phyloP scores from a whole-genome alignment of 2,113 vertebrate genomes.

The Amazona guildingii region DNA sequence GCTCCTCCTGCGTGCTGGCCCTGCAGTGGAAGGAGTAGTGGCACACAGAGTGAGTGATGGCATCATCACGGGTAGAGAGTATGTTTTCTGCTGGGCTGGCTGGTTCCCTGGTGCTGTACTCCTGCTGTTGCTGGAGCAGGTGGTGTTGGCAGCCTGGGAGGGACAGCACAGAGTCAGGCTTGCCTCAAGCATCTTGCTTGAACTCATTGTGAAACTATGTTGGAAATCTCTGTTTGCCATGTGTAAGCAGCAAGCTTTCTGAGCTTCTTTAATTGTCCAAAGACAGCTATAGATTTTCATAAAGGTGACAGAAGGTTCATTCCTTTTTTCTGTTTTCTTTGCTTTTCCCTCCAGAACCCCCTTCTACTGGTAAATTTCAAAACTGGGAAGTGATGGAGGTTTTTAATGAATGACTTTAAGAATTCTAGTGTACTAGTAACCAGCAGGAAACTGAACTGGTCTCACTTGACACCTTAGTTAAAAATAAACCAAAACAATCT shows the following conservation, averaged over 20 bases:
- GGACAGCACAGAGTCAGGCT: fast-evolving
- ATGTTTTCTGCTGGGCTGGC: not conserved
- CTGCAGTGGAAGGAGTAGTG: not conserved
- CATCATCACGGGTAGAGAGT: fast-evolving
- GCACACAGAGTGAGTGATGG: not conserved
- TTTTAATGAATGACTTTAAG: not conserved
- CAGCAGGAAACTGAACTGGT: not conserved
- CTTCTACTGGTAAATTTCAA: not conserved
- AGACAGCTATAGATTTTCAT: not conserved
- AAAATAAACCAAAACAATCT: not conserved
- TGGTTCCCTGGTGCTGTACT: not conserved
- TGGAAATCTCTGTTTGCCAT: not conserved
- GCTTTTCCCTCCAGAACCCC: not conserved
- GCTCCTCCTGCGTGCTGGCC: not conserved
- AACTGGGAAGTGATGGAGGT: not conserved
- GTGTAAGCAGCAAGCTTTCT: not conserved
- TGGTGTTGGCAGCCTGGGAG: not conserved
- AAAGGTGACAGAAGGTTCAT: not conserved
- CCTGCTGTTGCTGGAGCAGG: not conserved
- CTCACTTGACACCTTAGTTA: not conserved
- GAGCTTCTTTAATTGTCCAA: not conserved
- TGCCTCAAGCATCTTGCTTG: not conserved
- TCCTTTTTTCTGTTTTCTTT: not conserved
- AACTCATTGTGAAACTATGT: not conserved
- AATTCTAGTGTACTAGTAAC: not conserved